Percentiles rank a stretch among this genome's conserved stretches.
phyloP scores from a whole-genome alignment of 2,797 vertebrate species.

The Serranus cabrilla region DNA sequence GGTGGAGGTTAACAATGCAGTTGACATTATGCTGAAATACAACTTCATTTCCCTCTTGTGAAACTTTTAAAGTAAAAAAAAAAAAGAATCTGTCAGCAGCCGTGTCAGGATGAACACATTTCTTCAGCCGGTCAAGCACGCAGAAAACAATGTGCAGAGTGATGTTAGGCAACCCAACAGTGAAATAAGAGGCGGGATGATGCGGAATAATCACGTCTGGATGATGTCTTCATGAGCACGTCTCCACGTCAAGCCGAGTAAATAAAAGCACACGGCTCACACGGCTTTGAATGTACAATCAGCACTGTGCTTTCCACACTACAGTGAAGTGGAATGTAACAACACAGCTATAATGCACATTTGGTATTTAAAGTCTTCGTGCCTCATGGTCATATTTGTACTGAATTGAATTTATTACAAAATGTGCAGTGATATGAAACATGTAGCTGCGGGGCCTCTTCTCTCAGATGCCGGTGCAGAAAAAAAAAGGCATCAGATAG shows the following conservation, averaged over 20 bases:
- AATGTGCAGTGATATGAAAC: constrained; percentile 87
- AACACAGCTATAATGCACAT: constrained; percentile 79
- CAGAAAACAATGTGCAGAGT: constrained; percentile 40
- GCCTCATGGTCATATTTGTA: constrained; percentile 87
- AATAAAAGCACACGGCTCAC: constrained; percentile 62
- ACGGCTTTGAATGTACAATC: constrained; percentile 58
- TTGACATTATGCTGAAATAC: constrained; percentile 31
- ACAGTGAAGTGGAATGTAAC: constrained; percentile 59
- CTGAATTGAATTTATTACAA: constrained; percentile 87
- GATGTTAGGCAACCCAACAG: constrained; percentile 47
- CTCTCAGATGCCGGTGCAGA: constrained; percentile 73
- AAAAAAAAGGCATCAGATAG: constrained; percentile 74
- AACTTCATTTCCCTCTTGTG: constrained; percentile 18
- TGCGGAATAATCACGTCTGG: constrained; percentile 79
- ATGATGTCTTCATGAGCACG: constrained; percentile 73
- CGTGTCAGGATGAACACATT: constrained; percentile 1
- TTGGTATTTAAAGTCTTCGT: constrained; percentile 86
- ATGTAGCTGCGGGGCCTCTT: constrained; percentile 84
- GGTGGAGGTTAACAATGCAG: constrained; percentile 48
- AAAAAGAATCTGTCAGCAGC: not conserved
- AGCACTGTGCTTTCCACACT: constrained; percentile 60
- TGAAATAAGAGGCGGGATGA: constrained; percentile 51
- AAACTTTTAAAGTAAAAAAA: constrained; percentile 44
- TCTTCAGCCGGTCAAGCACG: constrained; percentile 45
- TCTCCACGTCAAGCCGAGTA: constrained; percentile 66